Conservation (phyloP, 2,888 invertebrate genomes). For the Plusia festucae region DNA sequence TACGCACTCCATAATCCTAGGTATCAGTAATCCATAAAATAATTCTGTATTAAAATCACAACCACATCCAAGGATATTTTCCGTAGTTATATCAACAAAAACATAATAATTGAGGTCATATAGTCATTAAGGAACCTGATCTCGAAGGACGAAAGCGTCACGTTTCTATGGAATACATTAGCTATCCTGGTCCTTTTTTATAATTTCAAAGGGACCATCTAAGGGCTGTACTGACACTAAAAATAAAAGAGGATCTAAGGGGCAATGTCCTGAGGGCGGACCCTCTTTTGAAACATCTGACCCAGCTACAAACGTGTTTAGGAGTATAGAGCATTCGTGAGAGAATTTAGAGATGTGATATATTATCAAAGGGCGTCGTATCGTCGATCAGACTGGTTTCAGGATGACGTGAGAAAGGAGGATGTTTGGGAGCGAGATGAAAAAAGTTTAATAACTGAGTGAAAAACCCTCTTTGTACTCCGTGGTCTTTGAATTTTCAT, state of each 20-base stretch:
- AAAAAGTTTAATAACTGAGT: background rate
- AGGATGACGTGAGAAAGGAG: slow-evolving; percentile 6
- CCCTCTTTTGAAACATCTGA: slow-evolving; percentile 62
- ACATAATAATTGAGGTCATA: background rate
- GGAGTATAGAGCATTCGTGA: slow-evolving; percentile 61
- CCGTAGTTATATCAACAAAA: background rate
- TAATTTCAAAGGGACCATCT: slow-evolving; percentile 49
- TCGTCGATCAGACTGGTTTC: background rate
- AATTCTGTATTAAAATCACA: background rate
- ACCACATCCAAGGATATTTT: background rate
- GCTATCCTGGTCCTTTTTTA: slow-evolving; percentile 51
- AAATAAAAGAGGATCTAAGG: slow-evolving; percentile 63
- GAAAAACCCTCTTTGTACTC: background rate
- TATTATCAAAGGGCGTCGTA: slow-evolving; percentile 34
- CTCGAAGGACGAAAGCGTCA: slow-evolving; percentile 1
- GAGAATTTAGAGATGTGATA: slow-evolving; percentile 59
- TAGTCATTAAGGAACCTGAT: background rate
- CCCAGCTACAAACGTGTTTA: slow-evolving; percentile 66
- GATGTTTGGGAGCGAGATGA: background rate
- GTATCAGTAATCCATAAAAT: too few relatives aligned
- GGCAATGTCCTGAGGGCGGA: slow-evolving; percentile 65
- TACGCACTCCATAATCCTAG: too few relatives aligned
- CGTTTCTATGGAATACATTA: slow-evolving; percentile 43
- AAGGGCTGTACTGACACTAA: slow-evolving; percentile 57
- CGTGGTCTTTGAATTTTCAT: too few relatives aligned